A percentile compares a stretch with the other conserved stretches of the same genome.
phyloP scores from a whole-genome alignment of 2,888 invertebrate species.

The Euphydryas editha region DNA sequence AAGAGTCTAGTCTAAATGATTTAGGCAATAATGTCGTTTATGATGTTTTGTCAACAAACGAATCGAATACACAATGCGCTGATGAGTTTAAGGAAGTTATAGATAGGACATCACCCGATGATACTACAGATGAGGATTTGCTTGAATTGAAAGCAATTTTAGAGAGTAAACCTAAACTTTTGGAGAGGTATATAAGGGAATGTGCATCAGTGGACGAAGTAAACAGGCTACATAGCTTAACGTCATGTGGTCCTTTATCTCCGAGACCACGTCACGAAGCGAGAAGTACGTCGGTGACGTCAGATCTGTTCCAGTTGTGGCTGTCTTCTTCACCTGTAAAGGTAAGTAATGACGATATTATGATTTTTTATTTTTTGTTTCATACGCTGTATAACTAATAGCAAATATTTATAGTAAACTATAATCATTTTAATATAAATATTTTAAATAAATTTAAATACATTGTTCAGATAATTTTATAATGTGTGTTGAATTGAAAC shows the following conservation, averaged over 20 bases:
- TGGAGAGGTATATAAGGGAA: constrained; percentile 91
- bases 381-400: too few relatives aligned
- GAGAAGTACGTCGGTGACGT: constrained; percentile 89
- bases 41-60: constrained; percentile 66
- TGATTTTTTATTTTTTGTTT: too few relatives aligned
- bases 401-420: too few relatives aligned
- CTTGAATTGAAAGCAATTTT: constrained; percentile 67
- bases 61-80: constrained; percentile 63
- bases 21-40: constrained; percentile 74
- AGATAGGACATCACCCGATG: constrained; percentile 71
- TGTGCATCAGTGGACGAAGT: constrained; percentile 88
- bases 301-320: constrained; percentile 94
- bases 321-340: constrained; percentile 90
- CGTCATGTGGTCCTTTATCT: constrained; percentile 79
- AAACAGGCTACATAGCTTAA: constrained; percentile 83
- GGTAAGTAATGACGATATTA: constrained; percentile 66
- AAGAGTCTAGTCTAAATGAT: constrained; percentile 65
- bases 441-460: too few relatives aligned
- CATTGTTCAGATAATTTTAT: too few relatives aligned
- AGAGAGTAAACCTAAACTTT: constrained; percentile 84
- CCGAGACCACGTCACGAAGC: constrained; percentile 79
- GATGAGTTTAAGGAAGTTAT: constrained; percentile 73
- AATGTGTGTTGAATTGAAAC: too few relatives aligned
- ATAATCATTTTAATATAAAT: too few relatives aligned
- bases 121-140: constrained; percentile 73